Conservation (phyloP, 2,888 invertebrate genomes). For the Nipponacmea schrenckii region DNA sequence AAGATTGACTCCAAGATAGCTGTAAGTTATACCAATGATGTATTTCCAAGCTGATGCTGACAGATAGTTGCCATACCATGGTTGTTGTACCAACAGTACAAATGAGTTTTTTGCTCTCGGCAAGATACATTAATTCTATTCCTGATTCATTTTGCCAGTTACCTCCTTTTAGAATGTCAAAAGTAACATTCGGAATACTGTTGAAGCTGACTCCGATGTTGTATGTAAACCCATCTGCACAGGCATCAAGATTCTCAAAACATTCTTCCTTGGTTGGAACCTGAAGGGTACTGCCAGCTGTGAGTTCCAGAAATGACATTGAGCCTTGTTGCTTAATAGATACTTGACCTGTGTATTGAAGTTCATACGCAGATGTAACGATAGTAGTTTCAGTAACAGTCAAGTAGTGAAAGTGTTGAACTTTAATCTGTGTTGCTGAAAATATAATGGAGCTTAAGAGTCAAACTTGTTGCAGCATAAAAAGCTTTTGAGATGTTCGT, state of each 20-base stretch:
- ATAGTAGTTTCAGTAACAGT: neutral
- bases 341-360: constrained; percentile 4
- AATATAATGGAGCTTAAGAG: neutral
- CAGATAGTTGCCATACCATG: constrained; percentile 34
- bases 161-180: constrained; percentile 8
- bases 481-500: too few relatives aligned
- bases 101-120: constrained; percentile 25
- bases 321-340: neutral
- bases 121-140: constrained; percentile 36
- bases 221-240: constrained; percentile 23
- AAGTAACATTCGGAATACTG: constrained; percentile 1
- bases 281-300: constrained; percentile 14
- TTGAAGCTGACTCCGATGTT: constrained; percentile 15
- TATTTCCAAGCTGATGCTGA: constrained; percentile 29
- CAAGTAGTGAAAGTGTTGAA: neutral
- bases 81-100: constrained; percentile 43
- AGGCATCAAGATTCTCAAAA: constrained; percentile 17
- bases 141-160: constrained; percentile 27
- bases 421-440: neutral
- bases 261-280: constrained; percentile 17
- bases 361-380: neutral
- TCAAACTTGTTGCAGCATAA: too few relatives aligned
- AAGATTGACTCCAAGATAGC: constrained; percentile 42
- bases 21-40: constrained; percentile 44
- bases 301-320: constrained; percentile 13